Evolutionary conservation across 2,888 invertebrate species (phyloP).

Genomic region (Himalopsyche kuldschensis): DNA sequence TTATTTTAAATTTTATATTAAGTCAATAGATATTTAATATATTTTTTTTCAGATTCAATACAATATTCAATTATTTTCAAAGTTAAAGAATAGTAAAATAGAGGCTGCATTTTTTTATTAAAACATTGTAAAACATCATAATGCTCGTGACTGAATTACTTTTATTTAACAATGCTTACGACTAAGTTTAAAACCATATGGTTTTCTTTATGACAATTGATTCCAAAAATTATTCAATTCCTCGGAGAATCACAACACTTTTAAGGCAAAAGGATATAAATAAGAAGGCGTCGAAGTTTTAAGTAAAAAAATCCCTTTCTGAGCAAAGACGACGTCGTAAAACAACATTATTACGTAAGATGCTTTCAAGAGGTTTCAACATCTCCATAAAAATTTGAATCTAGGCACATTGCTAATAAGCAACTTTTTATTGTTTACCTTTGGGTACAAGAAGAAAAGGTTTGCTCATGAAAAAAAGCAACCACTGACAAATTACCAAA

Average conservation of each 20-base stretch:
- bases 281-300: not conserved
- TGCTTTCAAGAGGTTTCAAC: conserved; percentile 1
- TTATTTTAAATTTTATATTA: no score
- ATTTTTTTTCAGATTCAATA: no score
- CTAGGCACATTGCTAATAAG: not conserved
- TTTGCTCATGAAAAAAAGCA: not conserved
- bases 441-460: not conserved
- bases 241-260: not conserved
- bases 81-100: no score
- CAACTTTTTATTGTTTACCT: not conserved
- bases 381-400: not conserved
- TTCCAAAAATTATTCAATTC: not conserved
- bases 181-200: not conserved
- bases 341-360: not conserved
- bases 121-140: no score
- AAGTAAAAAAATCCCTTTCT: not conserved
- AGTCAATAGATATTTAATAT: no score
- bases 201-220: not conserved
- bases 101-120: no score
- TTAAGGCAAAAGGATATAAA: not conserved
- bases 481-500: not conserved
- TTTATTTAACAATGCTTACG: no score
- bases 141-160: no score
- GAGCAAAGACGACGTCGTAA: not conserved
- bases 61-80: no score